Base-by-base conservation (phyloP, 2,797 vertebrate species). In the Anguilla obscura region DNA sequence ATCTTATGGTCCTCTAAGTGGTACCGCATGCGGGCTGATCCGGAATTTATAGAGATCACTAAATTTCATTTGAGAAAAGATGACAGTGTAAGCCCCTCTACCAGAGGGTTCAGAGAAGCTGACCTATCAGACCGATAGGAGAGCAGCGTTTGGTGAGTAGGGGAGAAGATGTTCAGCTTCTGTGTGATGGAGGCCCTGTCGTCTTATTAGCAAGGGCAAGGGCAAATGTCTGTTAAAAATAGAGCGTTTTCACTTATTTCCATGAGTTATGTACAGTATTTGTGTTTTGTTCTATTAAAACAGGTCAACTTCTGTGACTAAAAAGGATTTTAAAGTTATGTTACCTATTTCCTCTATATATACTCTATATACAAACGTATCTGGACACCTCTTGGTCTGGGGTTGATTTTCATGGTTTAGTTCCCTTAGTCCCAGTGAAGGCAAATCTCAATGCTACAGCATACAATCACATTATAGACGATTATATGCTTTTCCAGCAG, bases 21-120 rank as follows among this genome's bases (percentile, higher is more conserved):
- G 76, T 91, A 90, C 89, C 94, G 94, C 88, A 93, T 93, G 93
- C 91, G 89, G 56, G 30, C 52, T 89, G 82, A 90, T 87, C 89
- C 84, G 86, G 66, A n/a, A 66, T 91, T 89, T 90, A 90, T 90
- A 56, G 85, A 90, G 86, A 89, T 88, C 92, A 91, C 56, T 94
- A 92, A 94, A 93, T 94, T 91, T 93, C 91, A 88, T 74, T 48
- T 45, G 74, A 85, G 80, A 89, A 45, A 85, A 86, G 88, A 92
- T 89, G 91, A 92, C 90, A 92, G 90, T 50, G 88, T 82, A 85
- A 58, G 85, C 36, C 54, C 79, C 87, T 84, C 84, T 88, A 86
- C 54, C 85, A 45, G 33, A 9, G 40, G 85, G 87, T 89, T 85
- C 86, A 85, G 58, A 84, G 87, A 58, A 52, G 1, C 33, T 18